Evolutionary conservation across 2,113 vertebrate species (phyloP).

Genomic region (Nanorana parkeri): DNA sequence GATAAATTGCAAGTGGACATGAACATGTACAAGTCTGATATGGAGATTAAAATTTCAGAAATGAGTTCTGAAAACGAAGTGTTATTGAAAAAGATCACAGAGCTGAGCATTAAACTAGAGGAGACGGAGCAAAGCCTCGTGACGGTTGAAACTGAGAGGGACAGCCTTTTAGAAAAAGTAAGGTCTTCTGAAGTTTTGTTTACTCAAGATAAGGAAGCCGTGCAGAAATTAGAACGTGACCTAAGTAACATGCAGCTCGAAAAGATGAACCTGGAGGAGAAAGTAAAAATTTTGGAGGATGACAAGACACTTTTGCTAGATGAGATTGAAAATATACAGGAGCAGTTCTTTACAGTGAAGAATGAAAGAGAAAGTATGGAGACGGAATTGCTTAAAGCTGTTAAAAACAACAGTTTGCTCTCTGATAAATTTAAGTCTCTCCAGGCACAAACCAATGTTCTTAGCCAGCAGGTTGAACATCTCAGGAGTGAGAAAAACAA

Average conservation of each 20-base stretch:
- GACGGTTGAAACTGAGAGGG: slow-evolving; percentile 70
- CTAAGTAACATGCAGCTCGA: slow-evolving; percentile 70
- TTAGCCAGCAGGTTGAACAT: slow-evolving; percentile 73
- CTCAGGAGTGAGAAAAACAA: slow-evolving; percentile 71
- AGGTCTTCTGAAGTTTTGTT: slow-evolving; percentile 67
- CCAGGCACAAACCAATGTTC: slow-evolving; percentile 73
- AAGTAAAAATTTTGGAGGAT: slow-evolving; percentile 83
- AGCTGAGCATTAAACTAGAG: slow-evolving; percentile 71
- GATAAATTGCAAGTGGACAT: slow-evolving; percentile 72
- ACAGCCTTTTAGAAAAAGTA: slow-evolving; percentile 63
- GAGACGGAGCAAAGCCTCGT: slow-evolving; percentile 69
- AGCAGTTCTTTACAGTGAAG: slow-evolving; percentile 81
- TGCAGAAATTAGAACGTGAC: slow-evolving; percentile 69
- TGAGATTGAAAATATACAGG: slow-evolving; percentile 83
- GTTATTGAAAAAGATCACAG: slow-evolving; percentile 68
- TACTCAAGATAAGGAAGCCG: slow-evolving; percentile 61
- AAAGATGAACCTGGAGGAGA: slow-evolving; percentile 76
- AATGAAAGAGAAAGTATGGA: slow-evolving; percentile 87
- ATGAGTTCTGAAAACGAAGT: slow-evolving; percentile 71
- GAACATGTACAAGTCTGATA: slow-evolving; percentile 66
- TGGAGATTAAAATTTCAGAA: slow-evolving; percentile 73
- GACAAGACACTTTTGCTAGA: slow-evolving; percentile 85
- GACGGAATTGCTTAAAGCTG: slow-evolving; percentile 78
- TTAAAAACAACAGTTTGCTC: slow-evolving; percentile 77
- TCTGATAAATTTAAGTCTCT: slow-evolving; percentile 71